Conservation (phyloP, 2,888 invertebrate species). For the Galerucella calmariensis region DNA sequence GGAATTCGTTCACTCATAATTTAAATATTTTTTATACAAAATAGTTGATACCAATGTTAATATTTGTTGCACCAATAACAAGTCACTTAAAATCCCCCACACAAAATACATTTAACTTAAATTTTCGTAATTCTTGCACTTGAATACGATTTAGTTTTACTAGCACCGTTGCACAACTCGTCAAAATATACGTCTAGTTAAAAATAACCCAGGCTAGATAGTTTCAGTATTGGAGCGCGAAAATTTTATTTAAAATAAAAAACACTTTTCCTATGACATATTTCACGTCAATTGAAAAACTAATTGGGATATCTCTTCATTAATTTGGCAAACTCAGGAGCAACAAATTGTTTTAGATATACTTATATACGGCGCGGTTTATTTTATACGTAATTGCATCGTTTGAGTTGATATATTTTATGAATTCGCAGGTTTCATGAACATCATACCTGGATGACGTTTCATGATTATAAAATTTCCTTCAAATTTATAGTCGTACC, state of each 20-base stretch:
- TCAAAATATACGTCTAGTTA: conserved; percentile 41
- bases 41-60: conserved; percentile 8
- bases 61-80: conserved; percentile 31
- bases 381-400: background rate
- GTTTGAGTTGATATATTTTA: too few relatives aligned
- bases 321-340: conserved; percentile 18
- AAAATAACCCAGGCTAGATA: conserved; percentile 49
- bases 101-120: conserved; percentile 35
- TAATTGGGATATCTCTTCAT: conserved; percentile 20
- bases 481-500: too few relatives aligned
- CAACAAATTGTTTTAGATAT: background rate
- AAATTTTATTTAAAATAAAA: conserved; percentile 44
- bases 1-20: conserved; percentile 23
- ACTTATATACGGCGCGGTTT: background rate
- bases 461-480: too few relatives aligned
- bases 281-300: conserved; percentile 28
- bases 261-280: conserved; percentile 29
- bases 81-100: conserved; percentile 33
- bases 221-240: conserved; percentile 44
- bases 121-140: conserved; percentile 40
- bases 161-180: conserved; percentile 42
- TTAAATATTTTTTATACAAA: conserved; percentile 13
- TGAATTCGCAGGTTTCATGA: too few relatives aligned
- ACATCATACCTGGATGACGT: too few relatives aligned
- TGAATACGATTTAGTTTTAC: conserved; percentile 30